Base-by-base conservation (phyloP, 2,113 vertebrate species). In the Chaenocephalus aceratus region DNA sequence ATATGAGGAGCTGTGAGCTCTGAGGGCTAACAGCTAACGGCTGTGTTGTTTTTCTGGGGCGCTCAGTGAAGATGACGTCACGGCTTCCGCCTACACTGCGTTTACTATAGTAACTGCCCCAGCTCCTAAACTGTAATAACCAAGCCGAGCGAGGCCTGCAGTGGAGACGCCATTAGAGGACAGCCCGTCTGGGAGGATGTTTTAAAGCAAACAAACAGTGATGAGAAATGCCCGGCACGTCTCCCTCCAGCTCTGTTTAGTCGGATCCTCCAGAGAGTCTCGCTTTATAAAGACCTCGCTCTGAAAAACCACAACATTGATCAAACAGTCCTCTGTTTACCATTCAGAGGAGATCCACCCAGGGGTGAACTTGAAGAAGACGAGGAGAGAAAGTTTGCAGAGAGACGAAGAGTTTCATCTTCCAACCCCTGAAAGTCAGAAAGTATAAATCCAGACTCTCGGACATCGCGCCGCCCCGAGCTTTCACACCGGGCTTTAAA, bases 241-340 rank as follows among this genome's bases (percentile, higher is more conserved):
- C 8, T 54, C 4, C 0, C 34, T 16, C 0, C 0, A 5, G 51
- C n/a, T 58, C 21, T 9, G 23, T 69, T 21, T 11, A 2, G 18
- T 6, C 1, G 18, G 41, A 48, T 57, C 44, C 45, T 11, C 41
- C 16, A 48, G 1, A 34, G 14, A 60, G 16, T 10, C 9, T 58
- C 36, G 18, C 56, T 54, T 73, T 34, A 61, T 1, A 54, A 54
- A n/a, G 72, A 36, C 45, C 4, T 21, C 8, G 41, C 71, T 81
- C 41, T 46, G 36, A 51, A 67, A 79, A 49, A 53, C 30, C 66
- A 59, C 30, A n/a, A 1, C 71, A 71, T 10, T 45, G 53, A 83
- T 68, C 58, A 21, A 21, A 5, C 44, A 26, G 53, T 18, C 71
- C 59, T 61, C 52, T 7, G 64, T 66, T 66, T 10, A 80, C 21